Percentiles rank a stretch among this genome's conserved stretches.
phyloP scores from a whole-genome alignment of 2,797 vertebrate genomes.

The Sebastes ruberrimus region DNA sequence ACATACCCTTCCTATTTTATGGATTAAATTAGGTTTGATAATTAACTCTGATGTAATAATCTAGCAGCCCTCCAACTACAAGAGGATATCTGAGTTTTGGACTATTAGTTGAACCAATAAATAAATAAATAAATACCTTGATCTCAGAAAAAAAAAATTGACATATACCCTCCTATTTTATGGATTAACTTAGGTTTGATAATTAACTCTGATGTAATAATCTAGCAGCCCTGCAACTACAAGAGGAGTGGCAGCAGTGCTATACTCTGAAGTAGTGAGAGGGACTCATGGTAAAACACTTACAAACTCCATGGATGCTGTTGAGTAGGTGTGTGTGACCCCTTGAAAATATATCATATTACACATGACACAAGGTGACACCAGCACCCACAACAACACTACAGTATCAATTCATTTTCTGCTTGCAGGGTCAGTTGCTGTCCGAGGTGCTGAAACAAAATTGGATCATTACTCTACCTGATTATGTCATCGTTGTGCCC shows the following conservation, averaged over 20 bases:
- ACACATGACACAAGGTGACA: conserved; percentile 69
- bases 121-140: background rate
- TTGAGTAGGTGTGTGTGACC: background rate
- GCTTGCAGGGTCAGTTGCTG: conserved; percentile 47
- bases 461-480: conserved; percentile 84
- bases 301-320: conserved; percentile 15
- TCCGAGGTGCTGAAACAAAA: conserved; percentile 70
- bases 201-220: background rate
- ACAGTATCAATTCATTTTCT: conserved; percentile 4
- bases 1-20: background rate
- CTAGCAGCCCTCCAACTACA: background rate
- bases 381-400: conserved; percentile 39
- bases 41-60: background rate
- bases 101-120: no score
- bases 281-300: background rate
- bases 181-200: background rate
- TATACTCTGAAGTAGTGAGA: background rate
- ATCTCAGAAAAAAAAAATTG: background rate
- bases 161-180: background rate
- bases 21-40: background rate
- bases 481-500: conserved; percentile 99
- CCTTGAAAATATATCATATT: conserved; percentile 44
- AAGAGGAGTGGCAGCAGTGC: conserved; percentile 15
- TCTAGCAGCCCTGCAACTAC: background rate
- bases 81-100: background rate